Base-by-base conservation (phyloP, 2,797 vertebrate genomes). In the Chrysolophus pictus region DNA sequence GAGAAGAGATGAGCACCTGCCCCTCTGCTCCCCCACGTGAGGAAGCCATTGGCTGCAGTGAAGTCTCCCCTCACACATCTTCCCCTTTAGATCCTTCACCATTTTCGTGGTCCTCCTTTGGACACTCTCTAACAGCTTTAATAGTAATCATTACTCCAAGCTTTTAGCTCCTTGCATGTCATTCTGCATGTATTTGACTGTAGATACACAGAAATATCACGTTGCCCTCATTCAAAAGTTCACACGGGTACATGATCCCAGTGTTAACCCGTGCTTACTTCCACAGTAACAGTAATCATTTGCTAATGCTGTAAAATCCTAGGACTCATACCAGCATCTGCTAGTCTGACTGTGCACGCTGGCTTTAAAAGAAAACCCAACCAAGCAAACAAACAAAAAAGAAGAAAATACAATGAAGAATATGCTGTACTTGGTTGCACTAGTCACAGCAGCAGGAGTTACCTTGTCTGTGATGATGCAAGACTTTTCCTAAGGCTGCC, bases 281-380 rank as follows among this genome's bases (percentile, higher is more conserved):
- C 59, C 31, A 33, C 46, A 42, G 55, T 3, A n/a, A 60, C 42
- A 39, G 55, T 3, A 35, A 64, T 69, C 11, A 5, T 85, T 75
- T 75, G 37, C 51, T 75, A 93, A 69, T n/a, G 73, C 76, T 90
- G 89, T 92, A 51, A 91, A 88, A 72, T 51, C 79, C 85, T 58
- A 46, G 41, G 59, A 46, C 65, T 91, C 46, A 9, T 70, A 41
- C 70, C 65, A 71, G 59, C 85, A 37, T 17, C 69, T 69, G 87
- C 69, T 72, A 5, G 31, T 13, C 74, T 17, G 78, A 49, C 49
- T 58, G 37, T 82, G 58, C 47, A 2, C 13, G 59, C 55, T 2
- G 8, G 60, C 47, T 71, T 28, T 62, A 58, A 23, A 74, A 9
- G 26, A 42, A 65, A 42, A 23, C 24, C 21, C 42, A 49, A 49